Percentiles rank a stretch among this genome's conserved stretches.
Conservation (phyloP, 1,140 invertebrate genomes). For the Odontomachus brunneus region DNA sequence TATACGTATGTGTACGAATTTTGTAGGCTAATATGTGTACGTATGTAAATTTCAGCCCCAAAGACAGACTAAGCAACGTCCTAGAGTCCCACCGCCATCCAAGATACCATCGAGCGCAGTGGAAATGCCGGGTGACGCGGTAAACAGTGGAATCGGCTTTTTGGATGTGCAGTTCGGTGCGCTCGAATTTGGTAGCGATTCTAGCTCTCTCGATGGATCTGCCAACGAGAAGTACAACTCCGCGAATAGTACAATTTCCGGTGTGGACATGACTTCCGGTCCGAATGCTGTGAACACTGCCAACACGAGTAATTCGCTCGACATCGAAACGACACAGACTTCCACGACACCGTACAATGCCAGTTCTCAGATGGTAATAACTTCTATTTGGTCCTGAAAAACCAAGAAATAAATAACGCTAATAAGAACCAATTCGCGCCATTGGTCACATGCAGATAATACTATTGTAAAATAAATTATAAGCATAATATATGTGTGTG, state of each 20-base stretch:
- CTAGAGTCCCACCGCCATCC: conserved; percentile 95
- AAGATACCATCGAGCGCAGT: conserved; percentile 98
- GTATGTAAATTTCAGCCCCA: conserved; percentile 80
- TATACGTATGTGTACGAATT: too few relatives aligned
- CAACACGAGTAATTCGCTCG: conserved; percentile 79
- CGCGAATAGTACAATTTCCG: conserved; percentile 73
- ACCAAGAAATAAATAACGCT: not conserved
- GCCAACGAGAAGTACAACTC: conserved; percentile 84
- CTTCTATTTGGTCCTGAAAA: not conserved
- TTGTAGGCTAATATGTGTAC: not conserved
- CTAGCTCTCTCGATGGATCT: conserved; percentile 86
- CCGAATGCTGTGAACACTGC: conserved; percentile 78
- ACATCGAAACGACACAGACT: conserved; percentile 80
- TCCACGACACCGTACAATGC: conserved; percentile 78
- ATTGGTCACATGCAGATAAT: too few relatives aligned
- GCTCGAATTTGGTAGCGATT: conserved; percentile 92
- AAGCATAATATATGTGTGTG: too few relatives aligned
- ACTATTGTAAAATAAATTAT: too few relatives aligned
- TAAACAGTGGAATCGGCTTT: conserved; percentile 89
- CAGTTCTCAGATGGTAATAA: conserved; percentile 80
- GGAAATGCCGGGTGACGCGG: conserved; percentile 96
- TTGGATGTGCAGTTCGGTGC: conserved; percentile 98
- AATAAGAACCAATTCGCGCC: not conserved
- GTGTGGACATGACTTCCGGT: conserved; percentile 80
- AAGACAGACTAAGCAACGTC: conserved; percentile 90